Evolutionary conservation across 2,888 invertebrate genomes (phyloP).

Genomic region (Peribatodes rhomboidaria): DNA sequence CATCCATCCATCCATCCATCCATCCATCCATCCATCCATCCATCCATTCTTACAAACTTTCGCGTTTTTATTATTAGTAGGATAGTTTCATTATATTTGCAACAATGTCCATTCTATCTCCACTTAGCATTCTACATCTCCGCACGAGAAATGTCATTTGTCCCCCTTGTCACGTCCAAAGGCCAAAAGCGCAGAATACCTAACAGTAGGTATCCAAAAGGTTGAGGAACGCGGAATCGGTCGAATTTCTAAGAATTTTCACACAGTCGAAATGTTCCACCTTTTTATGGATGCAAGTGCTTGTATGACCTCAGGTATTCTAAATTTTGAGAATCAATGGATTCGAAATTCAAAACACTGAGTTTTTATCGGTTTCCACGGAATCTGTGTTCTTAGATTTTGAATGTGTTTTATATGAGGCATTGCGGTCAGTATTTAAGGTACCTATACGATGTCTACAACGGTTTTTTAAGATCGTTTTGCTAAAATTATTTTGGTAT

Average conservation of each 20-base stretch:
- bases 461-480: too few species aligned
- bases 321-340: slow-evolving; percentile 29
- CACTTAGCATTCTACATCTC: not conserved
- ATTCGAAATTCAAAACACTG: slow-evolving; percentile 8
- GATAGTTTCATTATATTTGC: not conserved
- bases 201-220: slow-evolving; percentile 7
- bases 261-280: slow-evolving; percentile 18
- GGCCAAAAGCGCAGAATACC: slow-evolving; percentile 27
- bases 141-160: slow-evolving; percentile 29
- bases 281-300: slow-evolving; percentile 31
- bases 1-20: too few species aligned
- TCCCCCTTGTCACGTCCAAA: slow-evolving; percentile 32
- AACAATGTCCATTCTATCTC: slow-evolving; percentile 11
- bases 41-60: too few species aligned
- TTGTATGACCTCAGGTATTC: slow-evolving; percentile 26
- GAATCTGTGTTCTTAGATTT: too few species aligned
- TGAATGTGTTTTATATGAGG: too few species aligned
- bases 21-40: too few species aligned
- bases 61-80: too few species aligned
- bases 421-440: too few species aligned
- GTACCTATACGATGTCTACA: too few species aligned
- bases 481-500: too few species aligned
- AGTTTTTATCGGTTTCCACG: slow-evolving; percentile 1
- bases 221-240: too few species aligned
- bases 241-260: too few species aligned